Conservation (phyloP, 2,888 invertebrate genomes). For the Conomelus anceps region DNA sequence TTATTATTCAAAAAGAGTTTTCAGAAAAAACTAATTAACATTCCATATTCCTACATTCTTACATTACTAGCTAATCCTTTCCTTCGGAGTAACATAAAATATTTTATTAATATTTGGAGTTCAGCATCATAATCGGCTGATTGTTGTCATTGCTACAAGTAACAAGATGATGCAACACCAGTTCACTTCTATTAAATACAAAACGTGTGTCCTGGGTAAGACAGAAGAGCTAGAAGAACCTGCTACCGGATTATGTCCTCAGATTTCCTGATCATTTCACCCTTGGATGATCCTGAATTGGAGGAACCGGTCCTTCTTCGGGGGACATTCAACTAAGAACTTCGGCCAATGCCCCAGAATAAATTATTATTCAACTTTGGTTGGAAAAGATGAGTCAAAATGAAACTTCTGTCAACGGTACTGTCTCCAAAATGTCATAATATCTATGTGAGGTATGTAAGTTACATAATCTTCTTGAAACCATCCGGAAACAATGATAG, state of each 20-base stretch:
- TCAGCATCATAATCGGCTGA: too few relatives aligned
- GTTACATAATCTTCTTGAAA: background rate
- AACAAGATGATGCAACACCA: background rate
- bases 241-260: background rate
- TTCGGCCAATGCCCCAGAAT: background rate
- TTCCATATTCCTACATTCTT: too few relatives aligned
- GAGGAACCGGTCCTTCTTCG: background rate
- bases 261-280: background rate
- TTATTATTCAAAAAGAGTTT: too few relatives aligned
- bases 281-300: background rate
- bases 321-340: background rate
- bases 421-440: background rate
- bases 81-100: too few relatives aligned
- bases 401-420: background rate
- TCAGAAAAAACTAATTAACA: too few relatives aligned
- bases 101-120: too few relatives aligned
- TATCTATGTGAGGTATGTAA: background rate
- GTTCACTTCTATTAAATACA: background rate
- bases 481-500: too few relatives aligned
- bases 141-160: too few relatives aligned
- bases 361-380: background rate
- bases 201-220: background rate
- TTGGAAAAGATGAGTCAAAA: background rate
- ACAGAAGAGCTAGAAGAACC: background rate
- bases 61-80: too few relatives aligned